A percentile compares a stretch with the other conserved stretches of the same genome.
These are phyloP conservation scores for Tortricodes alternella DNA, from an alignment of 2,888 invertebrate species.

Conservation along the genomic window DNA sequence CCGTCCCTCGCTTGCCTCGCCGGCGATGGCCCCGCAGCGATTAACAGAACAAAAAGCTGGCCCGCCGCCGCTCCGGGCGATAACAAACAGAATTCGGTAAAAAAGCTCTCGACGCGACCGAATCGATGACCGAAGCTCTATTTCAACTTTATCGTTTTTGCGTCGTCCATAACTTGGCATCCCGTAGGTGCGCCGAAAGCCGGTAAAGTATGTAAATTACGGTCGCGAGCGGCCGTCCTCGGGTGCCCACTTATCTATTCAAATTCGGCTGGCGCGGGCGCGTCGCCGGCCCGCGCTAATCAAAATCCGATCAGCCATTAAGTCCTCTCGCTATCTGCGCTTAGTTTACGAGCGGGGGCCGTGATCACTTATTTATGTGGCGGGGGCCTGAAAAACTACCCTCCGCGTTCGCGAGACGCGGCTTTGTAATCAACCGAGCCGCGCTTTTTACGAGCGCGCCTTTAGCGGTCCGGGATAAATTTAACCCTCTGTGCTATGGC, in stretches of 20 bases:
- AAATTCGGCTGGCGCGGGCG: constrained; percentile 78
- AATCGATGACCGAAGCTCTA: constrained; percentile 78
- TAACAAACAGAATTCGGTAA: constrained; percentile 72
- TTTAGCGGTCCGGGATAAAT: constrained; percentile 71
- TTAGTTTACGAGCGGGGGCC: constrained; percentile 77
- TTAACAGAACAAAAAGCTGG: constrained; percentile 50
- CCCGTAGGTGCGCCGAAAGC: constrained; percentile 76
- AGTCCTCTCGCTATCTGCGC: constrained; percentile 81
- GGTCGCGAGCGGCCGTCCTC: constrained; percentile 78
- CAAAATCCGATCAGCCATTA: constrained; percentile 83
- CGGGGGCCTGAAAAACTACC: constrained; percentile 79
- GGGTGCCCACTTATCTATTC: constrained; percentile 82
- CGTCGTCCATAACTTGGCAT: constrained; percentile 78
- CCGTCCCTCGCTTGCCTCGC: background rate
- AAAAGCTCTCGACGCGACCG: constrained; percentile 68
- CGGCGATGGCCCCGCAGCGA: constrained; percentile 13
- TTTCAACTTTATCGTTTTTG: constrained; percentile 81
- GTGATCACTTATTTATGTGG: constrained; percentile 80
- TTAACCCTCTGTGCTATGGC: constrained; percentile 48
- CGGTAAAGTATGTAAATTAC: constrained; percentile 82
- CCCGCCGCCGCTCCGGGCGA: constrained; percentile 47
- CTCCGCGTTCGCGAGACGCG: constrained; percentile 55
- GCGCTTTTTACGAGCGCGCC: constrained; percentile 77
- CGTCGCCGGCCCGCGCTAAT: constrained; percentile 81
- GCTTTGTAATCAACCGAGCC: constrained; percentile 76